Conservation (phyloP, 2,888 invertebrate genomes). For the Arge pagana region DNA sequence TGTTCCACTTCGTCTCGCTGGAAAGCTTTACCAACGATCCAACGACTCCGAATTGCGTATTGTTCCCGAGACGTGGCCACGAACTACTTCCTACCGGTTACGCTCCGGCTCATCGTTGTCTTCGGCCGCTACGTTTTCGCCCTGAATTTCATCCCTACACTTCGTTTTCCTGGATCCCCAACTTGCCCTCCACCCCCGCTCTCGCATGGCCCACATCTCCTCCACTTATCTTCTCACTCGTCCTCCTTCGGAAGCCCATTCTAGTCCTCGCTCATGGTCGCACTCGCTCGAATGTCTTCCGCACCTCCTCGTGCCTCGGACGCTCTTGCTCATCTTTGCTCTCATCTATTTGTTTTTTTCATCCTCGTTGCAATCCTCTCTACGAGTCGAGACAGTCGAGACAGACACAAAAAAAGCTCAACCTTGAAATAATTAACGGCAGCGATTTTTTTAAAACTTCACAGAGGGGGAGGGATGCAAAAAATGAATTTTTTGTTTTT, state of each 20-base stretch:
- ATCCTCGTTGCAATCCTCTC: neutral
- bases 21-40: too few relatives aligned
- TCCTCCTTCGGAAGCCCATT: conserved; percentile 14
- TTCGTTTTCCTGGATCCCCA: too few relatives aligned
- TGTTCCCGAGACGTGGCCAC: conserved; percentile 50
- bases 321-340: conserved; percentile 7
- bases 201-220: conserved; percentile 4
- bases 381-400: neutral
- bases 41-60: conserved; percentile 48
- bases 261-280: conserved; percentile 7
- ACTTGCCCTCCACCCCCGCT: neutral
- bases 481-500: too few relatives aligned
- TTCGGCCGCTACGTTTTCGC: too few relatives aligned
- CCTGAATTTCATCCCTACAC: too few relatives aligned
- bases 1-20: too few relatives aligned
- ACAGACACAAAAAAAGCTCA: neutral
- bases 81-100: too few relatives aligned
- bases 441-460: too few relatives aligned
- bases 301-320: conserved; percentile 5
- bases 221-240: conserved; percentile 17
- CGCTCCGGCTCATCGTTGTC: too few relatives aligned
- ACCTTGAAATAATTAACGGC: too few relatives aligned
- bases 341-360: neutral
- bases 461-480: too few relatives aligned
- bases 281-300: conserved; percentile 8